Evolutionary conservation across 2,888 invertebrate genomes (phyloP), one percentile per base, ranked within the genome.

Genomic region (Scaptomyza tumidula): DNA sequence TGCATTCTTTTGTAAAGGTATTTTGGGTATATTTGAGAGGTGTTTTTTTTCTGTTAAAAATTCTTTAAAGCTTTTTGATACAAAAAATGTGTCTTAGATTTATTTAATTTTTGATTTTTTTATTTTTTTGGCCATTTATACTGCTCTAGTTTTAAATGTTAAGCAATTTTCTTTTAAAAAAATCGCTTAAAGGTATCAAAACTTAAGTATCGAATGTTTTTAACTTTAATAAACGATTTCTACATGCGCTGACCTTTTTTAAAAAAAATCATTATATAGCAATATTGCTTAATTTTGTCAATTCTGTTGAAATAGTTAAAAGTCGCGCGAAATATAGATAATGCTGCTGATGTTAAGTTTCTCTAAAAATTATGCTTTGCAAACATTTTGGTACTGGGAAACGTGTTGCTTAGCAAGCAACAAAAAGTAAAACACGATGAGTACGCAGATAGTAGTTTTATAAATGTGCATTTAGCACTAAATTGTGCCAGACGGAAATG

Each of bases 371-470:
- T 29, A 29, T 29, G 29, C 29, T 29, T 29, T 1, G 6, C 7
- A 29, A 29, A 29, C 29, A 6, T 5, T 5, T 29, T 10, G 1
- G 10, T 10, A 33, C 33, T 10, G 33, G 33, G 33, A 10, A 33
- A 33, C 29, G 29, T 29, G 24, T 3, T 24, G 24, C 24, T 24
- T 4, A 24, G 24, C 24, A 3, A 24, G 24, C 24, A 24, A 24
- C 24, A 24, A 24, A 24, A 24, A 24, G 3, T 4, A 31, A n/a
- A 35, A 62, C 45, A 52, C 54, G 82, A 84, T 84, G 81, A 81
- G 48, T 24, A 24, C 14, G 58, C 59, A 62, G 55, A 66, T 86
- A 70, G 45, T 45, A 29, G 13, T 29, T 59, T 60, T 11, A 2
- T 11, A 11, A 67, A 62, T 56, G 44, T 66, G 80, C 68, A 79